Conservation (phyloP, 2,797 vertebrate species). For the Lophius americanus region DNA sequence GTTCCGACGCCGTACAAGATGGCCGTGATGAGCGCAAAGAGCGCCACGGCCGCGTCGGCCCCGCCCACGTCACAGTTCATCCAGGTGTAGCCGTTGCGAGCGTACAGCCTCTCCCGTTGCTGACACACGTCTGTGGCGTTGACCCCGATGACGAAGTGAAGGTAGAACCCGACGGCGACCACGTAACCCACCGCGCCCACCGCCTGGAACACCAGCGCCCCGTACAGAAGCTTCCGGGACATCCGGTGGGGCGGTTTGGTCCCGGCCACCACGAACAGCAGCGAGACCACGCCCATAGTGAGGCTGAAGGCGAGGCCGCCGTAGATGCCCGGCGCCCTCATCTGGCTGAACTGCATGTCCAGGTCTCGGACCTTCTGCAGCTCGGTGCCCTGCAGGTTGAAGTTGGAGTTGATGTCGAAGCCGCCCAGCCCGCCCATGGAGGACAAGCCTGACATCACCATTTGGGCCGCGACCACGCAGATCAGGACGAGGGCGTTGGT, state of each 20-base stretch:
- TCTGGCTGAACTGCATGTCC: constrained; percentile 89
- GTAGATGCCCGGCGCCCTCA: constrained; percentile 89
- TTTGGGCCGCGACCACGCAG: constrained; percentile 85
- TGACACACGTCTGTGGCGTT: constrained; percentile 89
- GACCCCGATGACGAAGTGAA: constrained; percentile 86
- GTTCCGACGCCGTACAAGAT: constrained; percentile 84
- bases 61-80: constrained; percentile 92
- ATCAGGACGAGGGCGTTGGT: constrained; percentile 88
- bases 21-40: constrained; percentile 88
- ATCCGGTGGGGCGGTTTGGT: constrained; percentile 82
- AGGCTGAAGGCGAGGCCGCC: constrained; percentile 86
- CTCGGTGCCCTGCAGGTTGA: constrained; percentile 87
- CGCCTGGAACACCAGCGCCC: constrained; percentile 84
- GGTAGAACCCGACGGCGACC: constrained; percentile 86
- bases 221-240: constrained; percentile 75
- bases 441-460: constrained; percentile 83
- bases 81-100: constrained; percentile 89
- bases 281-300: constrained; percentile 75
- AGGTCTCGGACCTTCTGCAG: constrained; percentile 84
- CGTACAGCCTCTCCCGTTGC: constrained; percentile 86
- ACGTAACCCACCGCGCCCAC: constrained; percentile 81
- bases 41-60: constrained; percentile 87
- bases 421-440: constrained; percentile 74
- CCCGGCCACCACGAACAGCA: constrained; percentile 85
- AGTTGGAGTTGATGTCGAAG: constrained; percentile 81